Conservation (phyloP, 2,113 vertebrate species). For the Pseudorasbora parva region DNA sequence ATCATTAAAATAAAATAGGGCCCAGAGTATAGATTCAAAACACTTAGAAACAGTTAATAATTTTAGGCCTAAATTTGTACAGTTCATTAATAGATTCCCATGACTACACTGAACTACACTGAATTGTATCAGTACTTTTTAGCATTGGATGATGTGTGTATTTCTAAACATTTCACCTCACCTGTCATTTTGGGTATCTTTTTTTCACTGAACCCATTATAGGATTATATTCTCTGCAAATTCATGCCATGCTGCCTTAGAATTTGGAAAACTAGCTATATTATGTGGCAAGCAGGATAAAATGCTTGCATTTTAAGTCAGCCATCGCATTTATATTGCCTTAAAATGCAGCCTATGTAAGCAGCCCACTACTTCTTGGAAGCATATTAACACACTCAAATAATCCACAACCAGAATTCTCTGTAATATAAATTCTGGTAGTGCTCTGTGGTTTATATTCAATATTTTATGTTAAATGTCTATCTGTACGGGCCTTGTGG, state of each 20-base stretch:
- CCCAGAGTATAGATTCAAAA: no score
- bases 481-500: conserved; percentile 1
- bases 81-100: no score
- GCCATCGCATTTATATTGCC: not conserved
- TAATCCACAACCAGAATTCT: not conserved
- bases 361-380: not conserved
- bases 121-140: no score
- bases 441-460: not conserved
- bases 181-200: not conserved
- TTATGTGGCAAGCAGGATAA: not conserved
- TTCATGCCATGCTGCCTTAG: not conserved
- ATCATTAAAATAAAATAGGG: no score
- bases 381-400: not conserved
- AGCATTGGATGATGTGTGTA: no score
- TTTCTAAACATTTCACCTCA: no score
- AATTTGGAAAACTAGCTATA: not conserved
- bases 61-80: no score
- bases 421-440: not conserved
- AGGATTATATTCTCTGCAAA: not conserved
- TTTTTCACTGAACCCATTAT: not conserved
- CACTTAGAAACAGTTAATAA: no score
- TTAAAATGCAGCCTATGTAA: not conserved
- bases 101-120: no score
- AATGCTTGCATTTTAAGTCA: not conserved
- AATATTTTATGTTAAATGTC: conserved; percentile 5